Base-by-base conservation (phyloP, 2,113 vertebrate genomes). In the Colinus virginianus region DNA sequence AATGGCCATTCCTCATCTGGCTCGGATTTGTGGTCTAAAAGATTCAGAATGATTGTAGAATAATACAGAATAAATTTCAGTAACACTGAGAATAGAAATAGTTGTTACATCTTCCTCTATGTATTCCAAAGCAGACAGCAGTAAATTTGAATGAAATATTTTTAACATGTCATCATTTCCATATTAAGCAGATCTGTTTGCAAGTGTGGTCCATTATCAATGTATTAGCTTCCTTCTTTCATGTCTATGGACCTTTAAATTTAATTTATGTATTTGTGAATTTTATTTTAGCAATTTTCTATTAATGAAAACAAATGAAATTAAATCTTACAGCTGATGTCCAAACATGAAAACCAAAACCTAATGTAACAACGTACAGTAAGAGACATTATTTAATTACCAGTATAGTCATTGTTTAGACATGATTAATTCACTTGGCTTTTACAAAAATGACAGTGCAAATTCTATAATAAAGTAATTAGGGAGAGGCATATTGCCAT, bases 381-480 rank as follows among this genome's bases (percentile, higher is more conserved):
- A 43, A 91, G 78, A 86, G 20, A 56, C 25, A 75, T 55, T 92
- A 78, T 84, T 82, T 95, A 90, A 87, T 93, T 91, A 16, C 25
- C 61, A 80, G 78, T 49, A 58, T 62, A 62, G 38, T 84, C 13
- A 23, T 92, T 90, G 63, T 79, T 89, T 91, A 94, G 56, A 79
- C 26, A 85, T 32, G 30, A 91, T 88, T 93, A 88, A 74, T 77
- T 91, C 13, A 63, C 87, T 63, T 78, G 67, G 25, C 64, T 86
- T 87, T 83, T 88, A 75, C 34, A 88, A 88, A 91, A 22, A 77
- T 91, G 46, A 90, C 94, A 93, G 88, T 79, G 34, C 21, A 55
- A 90, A 89, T 58, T 89, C 28, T 82, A 6, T 82, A 75, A 84
- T 38, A 55, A 68, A 70, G 78, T 77, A 92, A 72, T 93, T 90